Evolutionary conservation across 2,113 vertebrate species (phyloP).

Genomic region (Perca flavescens): DNA sequence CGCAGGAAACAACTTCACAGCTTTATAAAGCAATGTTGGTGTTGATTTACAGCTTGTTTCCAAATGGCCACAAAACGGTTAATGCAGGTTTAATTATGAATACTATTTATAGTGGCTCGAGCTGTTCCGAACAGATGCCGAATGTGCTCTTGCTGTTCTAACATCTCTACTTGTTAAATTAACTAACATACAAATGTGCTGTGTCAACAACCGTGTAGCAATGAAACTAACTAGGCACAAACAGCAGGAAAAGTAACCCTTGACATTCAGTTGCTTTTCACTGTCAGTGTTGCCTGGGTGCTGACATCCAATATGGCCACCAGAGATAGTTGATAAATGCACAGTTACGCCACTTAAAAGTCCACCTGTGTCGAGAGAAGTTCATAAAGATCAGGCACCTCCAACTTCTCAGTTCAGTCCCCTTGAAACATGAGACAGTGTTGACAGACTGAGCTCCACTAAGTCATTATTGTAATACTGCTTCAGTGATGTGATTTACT

Average conservation of each 20-base stretch:
- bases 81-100: neutral
- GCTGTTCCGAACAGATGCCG: neutral
- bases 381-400: constrained; percentile 53
- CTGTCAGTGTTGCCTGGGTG: neutral
- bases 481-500: constrained; percentile 72
- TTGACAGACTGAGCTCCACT: constrained; percentile 67
- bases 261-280: neutral
- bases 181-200: constrained; percentile 1
- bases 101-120: neutral
- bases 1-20: neutral
- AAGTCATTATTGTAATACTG: constrained; percentile 69
- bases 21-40: neutral
- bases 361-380: constrained; percentile 20
- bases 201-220: constrained; percentile 13
- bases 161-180: constrained; percentile 3
- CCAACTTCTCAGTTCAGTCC: constrained; percentile 27
- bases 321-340: neutral
- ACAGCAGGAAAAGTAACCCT: constrained; percentile 2
- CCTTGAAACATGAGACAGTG: constrained; percentile 53
- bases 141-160: neutral
- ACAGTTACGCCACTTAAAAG: neutral
- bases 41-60: neutral
- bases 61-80: neutral
- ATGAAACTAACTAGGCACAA: constrained; percentile 5
- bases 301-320: neutral